These are phyloP conservation scores for Erinaceus europaeus DNA, from an alignment of 2,113 vertebrate genomes.

Conservation along the genomic window DNA sequence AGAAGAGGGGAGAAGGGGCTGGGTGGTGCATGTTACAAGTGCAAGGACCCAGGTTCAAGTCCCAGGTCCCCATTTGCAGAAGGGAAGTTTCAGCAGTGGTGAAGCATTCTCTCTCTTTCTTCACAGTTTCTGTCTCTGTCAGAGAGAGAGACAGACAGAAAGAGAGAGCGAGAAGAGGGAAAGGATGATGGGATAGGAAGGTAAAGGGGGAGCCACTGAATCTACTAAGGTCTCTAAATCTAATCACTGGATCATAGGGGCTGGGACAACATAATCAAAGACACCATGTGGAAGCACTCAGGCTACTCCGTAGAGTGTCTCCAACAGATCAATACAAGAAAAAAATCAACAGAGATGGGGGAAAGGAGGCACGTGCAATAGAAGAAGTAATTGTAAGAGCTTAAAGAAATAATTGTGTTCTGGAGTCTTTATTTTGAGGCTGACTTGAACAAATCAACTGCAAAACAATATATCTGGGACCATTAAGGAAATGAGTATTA, in stretches of 20 bases:
- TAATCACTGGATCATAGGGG: not conserved
- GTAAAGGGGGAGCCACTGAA: not conserved
- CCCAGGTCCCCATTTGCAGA: too few relatives aligned
- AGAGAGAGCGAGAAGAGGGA: not conserved
- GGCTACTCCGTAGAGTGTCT: not conserved
- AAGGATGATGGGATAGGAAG: too few relatives aligned
- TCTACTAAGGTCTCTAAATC: not conserved
- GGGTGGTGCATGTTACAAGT: too few relatives aligned
- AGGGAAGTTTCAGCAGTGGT: too few relatives aligned
- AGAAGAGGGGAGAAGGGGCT: too few relatives aligned
- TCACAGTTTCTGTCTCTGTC: too few relatives aligned
- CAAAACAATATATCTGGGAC: not conserved
- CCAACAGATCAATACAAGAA: not conserved
- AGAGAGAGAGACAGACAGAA: too few relatives aligned
- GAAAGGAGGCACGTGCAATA: not conserved
- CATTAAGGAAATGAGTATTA: not conserved
- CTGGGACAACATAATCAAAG: not conserved
- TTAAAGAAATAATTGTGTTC: not conserved
- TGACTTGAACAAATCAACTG: not conserved
- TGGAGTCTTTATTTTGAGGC: conserved; percentile 8
- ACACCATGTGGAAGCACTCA: not conserved
- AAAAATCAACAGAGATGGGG: not conserved
- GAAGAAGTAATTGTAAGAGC: not conserved
- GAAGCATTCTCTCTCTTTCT: too few relatives aligned
- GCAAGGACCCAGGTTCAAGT: too few relatives aligned